Percentiles rank a stretch among this genome's conserved stretches.
phyloP scores from a whole-genome alignment of 2,888 invertebrate genomes.

The Campoplex nolae region DNA sequence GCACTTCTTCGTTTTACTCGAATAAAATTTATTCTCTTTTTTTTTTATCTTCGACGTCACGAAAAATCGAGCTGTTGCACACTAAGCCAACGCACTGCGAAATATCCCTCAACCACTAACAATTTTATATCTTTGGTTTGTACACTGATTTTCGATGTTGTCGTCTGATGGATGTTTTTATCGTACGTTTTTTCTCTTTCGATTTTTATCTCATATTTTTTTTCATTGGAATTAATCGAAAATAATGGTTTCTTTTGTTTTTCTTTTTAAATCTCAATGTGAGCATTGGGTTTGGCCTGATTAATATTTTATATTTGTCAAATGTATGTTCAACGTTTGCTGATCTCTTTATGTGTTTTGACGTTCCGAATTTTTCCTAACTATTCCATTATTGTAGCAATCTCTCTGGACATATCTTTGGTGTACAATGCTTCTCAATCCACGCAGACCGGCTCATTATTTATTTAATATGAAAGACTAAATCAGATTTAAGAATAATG shows the following conservation, averaged over 20 bases:
- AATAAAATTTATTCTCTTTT: constrained; percentile 11
- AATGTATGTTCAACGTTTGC: constrained; percentile 53
- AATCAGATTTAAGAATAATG: too few relatives aligned
- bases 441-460: too few relatives aligned
- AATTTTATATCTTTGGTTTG: constrained; percentile 37
- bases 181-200: constrained; percentile 27
- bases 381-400: background rate
- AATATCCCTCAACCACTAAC: constrained; percentile 58
- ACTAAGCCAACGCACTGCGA: constrained; percentile 51
- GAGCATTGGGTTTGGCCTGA: constrained; percentile 62
- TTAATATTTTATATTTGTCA: constrained; percentile 49
- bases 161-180: constrained; percentile 58
- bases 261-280: constrained; percentile 57
- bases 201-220: constrained; percentile 15
- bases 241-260: constrained; percentile 9
- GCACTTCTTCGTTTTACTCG: constrained; percentile 16
- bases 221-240: constrained; percentile 23
- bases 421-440: too few relatives aligned
- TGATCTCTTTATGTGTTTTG: constrained; percentile 36
- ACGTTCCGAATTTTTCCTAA: background rate
- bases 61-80: constrained; percentile 45
- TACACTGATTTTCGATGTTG: constrained; percentile 59
- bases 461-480: too few relatives aligned
- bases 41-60: constrained; percentile 14
- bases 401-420: background rate